Evolutionary conservation across 2,113 vertebrate genomes (phyloP).

Genomic region (Laterallus jamaicensis): DNA sequence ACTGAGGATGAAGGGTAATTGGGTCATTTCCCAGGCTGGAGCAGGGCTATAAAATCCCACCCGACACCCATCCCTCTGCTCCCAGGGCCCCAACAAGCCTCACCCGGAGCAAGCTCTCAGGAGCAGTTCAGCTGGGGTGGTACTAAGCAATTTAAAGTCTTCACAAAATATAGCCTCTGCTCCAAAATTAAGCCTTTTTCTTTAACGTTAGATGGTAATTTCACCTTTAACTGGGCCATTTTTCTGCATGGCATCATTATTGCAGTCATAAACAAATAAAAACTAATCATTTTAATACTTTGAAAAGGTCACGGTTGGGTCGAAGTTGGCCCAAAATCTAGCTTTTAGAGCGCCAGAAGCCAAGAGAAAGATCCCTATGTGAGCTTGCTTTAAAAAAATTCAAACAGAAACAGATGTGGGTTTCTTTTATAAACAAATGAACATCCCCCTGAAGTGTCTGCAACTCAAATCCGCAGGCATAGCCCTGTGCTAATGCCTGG

Average conservation of each 20-base stretch:
- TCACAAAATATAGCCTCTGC: neutral
- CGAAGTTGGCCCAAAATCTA: constrained; percentile 47
- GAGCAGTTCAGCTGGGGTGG: neutral
- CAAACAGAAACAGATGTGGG: constrained; percentile 68
- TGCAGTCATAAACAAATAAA: constrained; percentile 58
- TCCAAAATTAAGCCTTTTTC: neutral
- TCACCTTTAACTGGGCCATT: constrained; percentile 45
- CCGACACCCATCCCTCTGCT: neutral
- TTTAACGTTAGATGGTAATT: constrained; percentile 21
- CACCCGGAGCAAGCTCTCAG: neutral
- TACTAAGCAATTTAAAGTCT: neutral
- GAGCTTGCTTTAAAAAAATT: constrained; percentile 47
- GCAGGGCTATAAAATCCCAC: neutral
- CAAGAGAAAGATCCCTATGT: constrained; percentile 42
- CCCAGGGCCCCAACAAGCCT: neutral
- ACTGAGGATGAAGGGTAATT: neutral
- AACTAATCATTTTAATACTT: constrained; percentile 37
- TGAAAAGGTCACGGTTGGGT: constrained; percentile 55
- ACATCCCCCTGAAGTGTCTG: constrained; percentile 65
- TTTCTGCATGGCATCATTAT: constrained; percentile 42
- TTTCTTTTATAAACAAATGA: constrained; percentile 63
- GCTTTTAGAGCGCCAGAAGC: constrained; percentile 42
- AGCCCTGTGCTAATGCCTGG: neutral
- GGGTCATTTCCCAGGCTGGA: neutral
- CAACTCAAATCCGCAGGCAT: constrained; percentile 15